Conservation (phyloP, 2,888 invertebrate genomes). For the Rotaria macrura region DNA sequence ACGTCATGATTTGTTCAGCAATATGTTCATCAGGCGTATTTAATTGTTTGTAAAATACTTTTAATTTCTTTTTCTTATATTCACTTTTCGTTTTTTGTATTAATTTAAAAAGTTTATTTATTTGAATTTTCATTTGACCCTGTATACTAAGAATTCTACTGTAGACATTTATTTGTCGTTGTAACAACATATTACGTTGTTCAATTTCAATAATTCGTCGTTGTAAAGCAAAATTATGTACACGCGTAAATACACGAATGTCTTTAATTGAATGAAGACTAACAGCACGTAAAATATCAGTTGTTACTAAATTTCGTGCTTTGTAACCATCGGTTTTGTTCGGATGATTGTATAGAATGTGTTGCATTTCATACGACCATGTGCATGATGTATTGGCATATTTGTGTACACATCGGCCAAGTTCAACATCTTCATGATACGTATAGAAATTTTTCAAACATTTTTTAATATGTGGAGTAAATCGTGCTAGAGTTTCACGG, state of each 20-base stretch:
- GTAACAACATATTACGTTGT: slow-evolving; percentile 27
- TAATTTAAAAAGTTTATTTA: not conserved
- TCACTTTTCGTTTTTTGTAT: not conserved
- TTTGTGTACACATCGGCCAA: slow-evolving; percentile 30
- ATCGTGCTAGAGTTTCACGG: slow-evolving; percentile 65
- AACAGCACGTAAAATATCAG: slow-evolving; percentile 83
- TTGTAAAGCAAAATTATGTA: slow-evolving; percentile 78
- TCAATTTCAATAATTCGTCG: slow-evolving; percentile 39
- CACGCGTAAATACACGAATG: slow-evolving; percentile 69
- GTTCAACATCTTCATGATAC: slow-evolving; percentile 85
- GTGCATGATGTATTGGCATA: slow-evolving; percentile 30
- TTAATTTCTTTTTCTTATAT: not conserved
- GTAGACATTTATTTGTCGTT: not conserved
- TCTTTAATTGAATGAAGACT: slow-evolving; percentile 91
- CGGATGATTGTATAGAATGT: slow-evolving; percentile 79
- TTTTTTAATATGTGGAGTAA: slow-evolving; percentile 75
- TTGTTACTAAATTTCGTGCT: slow-evolving; percentile 70
- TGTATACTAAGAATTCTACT: not conserved
- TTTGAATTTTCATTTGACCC: not conserved
- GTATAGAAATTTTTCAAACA: slow-evolving; percentile 84
- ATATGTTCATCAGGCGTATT: not conserved
- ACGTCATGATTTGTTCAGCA: not conserved
- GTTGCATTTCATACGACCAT: slow-evolving; percentile 73
- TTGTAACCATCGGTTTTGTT: slow-evolving; percentile 69
- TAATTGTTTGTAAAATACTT: not conserved